phyloP scores from a whole-genome alignment of 2,113 vertebrate species.

The Ariopsis seemanni region DNA sequence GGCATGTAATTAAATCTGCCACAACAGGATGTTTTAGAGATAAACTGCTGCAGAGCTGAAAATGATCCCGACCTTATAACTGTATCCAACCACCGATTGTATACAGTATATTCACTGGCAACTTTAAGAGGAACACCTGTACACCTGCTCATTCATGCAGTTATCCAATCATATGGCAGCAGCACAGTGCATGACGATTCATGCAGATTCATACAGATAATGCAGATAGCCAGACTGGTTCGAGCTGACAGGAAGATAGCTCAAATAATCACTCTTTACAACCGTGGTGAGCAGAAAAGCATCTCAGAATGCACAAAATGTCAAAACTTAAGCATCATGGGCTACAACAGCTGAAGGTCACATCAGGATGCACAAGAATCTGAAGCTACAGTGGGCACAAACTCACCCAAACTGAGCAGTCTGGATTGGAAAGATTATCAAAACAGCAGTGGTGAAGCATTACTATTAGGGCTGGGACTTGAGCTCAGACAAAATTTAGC shows the following conservation, averaged over 20 bases:
- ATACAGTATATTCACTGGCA: background rate
- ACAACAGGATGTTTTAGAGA: no score
- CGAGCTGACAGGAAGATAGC: background rate
- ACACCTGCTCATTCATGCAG: background rate
- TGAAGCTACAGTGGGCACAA: background rate
- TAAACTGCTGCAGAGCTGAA: background rate
- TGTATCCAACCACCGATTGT: background rate
- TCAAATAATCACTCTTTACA: background rate
- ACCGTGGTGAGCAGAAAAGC: background rate
- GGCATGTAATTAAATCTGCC: background rate
- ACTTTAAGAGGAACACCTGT: background rate
- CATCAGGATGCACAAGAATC: background rate
- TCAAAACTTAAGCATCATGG: background rate
- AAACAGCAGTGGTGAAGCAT: background rate
- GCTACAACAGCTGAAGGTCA: background rate
- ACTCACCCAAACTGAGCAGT: background rate
- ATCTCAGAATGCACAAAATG: background rate
- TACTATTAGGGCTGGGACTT: no score
- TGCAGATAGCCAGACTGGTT: background rate
- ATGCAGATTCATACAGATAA: no score
- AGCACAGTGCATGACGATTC: background rate
- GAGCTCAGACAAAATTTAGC: no score
- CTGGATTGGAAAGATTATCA: background rate
- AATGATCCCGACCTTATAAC: background rate
- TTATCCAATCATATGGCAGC: background rate